phyloP scores from a whole-genome alignment of 2,113 vertebrate genomes.

The Myrmecobius fasciatus region DNA sequence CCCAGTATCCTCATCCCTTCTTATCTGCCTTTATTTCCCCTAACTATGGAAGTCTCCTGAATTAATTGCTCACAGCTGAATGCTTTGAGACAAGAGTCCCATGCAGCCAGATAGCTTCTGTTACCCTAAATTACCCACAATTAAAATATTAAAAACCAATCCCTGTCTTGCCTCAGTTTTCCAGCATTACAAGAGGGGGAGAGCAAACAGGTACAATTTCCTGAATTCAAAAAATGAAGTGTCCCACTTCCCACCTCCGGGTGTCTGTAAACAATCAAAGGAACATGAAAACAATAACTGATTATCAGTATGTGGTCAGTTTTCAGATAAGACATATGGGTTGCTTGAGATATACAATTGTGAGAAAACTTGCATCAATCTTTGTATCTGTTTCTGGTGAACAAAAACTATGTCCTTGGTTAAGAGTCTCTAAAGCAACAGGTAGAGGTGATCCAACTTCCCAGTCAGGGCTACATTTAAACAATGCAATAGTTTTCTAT shows the following conservation, averaged over 20 bases:
- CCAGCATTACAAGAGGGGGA: too few relatives aligned
- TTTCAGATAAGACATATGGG: not conserved
- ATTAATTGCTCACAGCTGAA: too few relatives aligned
- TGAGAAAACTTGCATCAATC: not conserved
- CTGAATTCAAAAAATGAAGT: not conserved
- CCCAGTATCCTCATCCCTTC: too few relatives aligned
- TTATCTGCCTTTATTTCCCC: too few relatives aligned
- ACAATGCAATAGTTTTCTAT: not conserved
- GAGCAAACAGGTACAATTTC: not conserved
- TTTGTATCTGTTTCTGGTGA: not conserved
- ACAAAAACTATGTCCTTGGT: not conserved
- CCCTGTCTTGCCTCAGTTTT: too few relatives aligned
- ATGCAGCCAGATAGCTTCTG: too few relatives aligned
- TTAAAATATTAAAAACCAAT: too few relatives aligned
- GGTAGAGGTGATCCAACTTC: not conserved
- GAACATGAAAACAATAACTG: not conserved
- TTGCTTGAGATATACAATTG: not conserved
- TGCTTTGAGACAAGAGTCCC: too few relatives aligned
- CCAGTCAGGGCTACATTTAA: not conserved
- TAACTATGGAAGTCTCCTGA: too few relatives aligned
- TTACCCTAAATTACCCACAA: too few relatives aligned
- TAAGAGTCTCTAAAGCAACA: not conserved
- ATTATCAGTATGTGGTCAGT: not conserved
- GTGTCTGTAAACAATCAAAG: not conserved
- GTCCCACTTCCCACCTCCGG: too few relatives aligned